Conservation (phyloP, 2,797 vertebrate genomes). For the Syngnathus acus region DNA sequence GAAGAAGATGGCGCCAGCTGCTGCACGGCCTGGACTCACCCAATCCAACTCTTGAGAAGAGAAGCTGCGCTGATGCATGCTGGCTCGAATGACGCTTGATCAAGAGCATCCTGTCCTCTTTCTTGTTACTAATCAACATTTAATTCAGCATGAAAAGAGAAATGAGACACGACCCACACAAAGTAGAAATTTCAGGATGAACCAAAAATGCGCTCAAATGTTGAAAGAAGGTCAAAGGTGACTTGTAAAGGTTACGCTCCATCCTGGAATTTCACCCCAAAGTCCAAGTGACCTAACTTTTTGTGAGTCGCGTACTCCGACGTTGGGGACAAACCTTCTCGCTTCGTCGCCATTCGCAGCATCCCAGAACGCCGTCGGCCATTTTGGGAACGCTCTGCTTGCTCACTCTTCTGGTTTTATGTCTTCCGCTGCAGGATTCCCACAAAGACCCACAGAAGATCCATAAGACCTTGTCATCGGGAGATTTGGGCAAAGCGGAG, state of each 20-base stretch:
- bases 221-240: no score
- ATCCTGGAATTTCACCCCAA: background rate
- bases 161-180: background rate
- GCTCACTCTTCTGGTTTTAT: background rate
- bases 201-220: background rate
- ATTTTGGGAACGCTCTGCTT: background rate
- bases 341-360: background rate
- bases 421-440: slow-evolving; percentile 34
- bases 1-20: background rate
- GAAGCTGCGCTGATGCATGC: slow-evolving; percentile 43
- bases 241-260: background rate
- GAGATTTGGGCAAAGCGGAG: slow-evolving; percentile 82
- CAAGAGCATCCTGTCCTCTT: slow-evolving; percentile 20
- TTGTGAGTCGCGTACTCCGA: background rate
- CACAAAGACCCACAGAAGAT: slow-evolving; percentile 79
- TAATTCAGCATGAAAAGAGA: background rate
- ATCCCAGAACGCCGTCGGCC: background rate
- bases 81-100: slow-evolving; percentile 22
- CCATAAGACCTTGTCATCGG: slow-evolving; percentile 93
- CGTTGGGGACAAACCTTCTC: background rate
- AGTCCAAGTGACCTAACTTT: background rate
- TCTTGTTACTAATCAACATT: slow-evolving; percentile 1
- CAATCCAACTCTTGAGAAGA: background rate
- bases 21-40: background rate
- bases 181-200: background rate